Conservation (phyloP, 2,797 vertebrate genomes). For the Gila robusta region DNA sequence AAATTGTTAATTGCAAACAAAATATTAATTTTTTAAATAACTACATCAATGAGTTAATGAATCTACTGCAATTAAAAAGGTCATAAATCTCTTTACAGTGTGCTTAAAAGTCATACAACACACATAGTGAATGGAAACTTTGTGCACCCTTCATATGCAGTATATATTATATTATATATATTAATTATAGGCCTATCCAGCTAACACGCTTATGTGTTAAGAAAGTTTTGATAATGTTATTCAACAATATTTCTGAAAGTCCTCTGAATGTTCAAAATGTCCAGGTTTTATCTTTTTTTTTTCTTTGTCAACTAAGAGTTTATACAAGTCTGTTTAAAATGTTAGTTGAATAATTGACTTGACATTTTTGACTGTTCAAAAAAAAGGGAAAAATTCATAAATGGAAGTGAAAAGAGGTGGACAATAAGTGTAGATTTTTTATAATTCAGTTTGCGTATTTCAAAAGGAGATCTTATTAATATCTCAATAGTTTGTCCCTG, state of each 20-base stretch:
- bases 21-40: background rate
- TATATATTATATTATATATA: too few species aligned
- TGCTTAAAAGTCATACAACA: background rate
- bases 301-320: background rate
- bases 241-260: background rate
- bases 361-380: background rate
- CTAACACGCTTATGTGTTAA: background rate
- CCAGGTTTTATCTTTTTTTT: background rate
- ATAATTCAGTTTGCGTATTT: background rate
- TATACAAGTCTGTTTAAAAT: background rate
- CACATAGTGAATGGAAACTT: background rate
- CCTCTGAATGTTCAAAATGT: background rate
- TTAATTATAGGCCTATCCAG: background rate
- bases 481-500: slow-evolving; percentile 2
- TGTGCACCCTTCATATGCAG: background rate
- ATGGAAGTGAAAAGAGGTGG: background rate
- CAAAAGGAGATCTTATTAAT: slow-evolving; percentile 3
- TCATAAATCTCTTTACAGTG: background rate
- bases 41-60: background rate
- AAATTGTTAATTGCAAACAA: background rate
- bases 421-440: background rate
- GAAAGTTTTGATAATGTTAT: background rate
- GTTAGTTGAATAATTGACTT: background rate
- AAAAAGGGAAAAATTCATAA: background rate
- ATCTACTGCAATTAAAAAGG: too few species aligned